A percentile compares a stretch with the other conserved stretches of the same genome.
Conservation (phyloP, 1,140 invertebrate species). For the Amyelois transitella region DNA sequence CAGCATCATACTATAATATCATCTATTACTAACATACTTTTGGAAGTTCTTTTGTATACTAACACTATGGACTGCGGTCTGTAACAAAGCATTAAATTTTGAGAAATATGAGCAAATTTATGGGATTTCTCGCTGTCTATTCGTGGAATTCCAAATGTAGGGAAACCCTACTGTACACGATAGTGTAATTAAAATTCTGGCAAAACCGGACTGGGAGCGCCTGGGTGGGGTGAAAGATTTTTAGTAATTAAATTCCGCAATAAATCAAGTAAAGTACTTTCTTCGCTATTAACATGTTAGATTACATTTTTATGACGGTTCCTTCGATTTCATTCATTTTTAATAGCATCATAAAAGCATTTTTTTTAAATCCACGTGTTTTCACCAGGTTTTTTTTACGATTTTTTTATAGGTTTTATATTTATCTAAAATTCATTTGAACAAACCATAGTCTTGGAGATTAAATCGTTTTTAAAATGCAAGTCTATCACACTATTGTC, state of each 20-base stretch:
- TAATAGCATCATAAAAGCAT: neutral
- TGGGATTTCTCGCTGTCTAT: neutral
- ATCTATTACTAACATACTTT: too few relatives aligned
- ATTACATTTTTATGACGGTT: conserved; percentile 13
- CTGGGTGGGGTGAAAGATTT: conserved; percentile 34
- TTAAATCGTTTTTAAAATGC: too few relatives aligned
- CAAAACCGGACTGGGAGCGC: conserved; percentile 21
- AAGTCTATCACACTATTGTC: too few relatives aligned
- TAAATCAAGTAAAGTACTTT: conserved; percentile 18
- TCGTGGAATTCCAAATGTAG: neutral
- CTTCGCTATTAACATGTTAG: conserved; percentile 1
- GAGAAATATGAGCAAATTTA: neutral
- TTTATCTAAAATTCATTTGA: too few relatives aligned
- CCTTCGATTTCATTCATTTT: neutral
- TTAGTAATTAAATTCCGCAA: conserved; percentile 36
- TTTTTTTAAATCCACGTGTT: too few relatives aligned
- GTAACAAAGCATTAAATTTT: too few relatives aligned
- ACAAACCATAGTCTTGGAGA: too few relatives aligned
- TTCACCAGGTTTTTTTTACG: too few relatives aligned
- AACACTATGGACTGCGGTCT: too few relatives aligned
- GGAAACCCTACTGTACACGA: conserved; percentile 9
- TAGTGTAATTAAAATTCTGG: conserved; percentile 38
- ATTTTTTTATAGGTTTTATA: too few relatives aligned
- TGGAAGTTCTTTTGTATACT: too few relatives aligned
- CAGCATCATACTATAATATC: too few relatives aligned